These are phyloP conservation scores for Zosterops borbonicus DNA, from an alignment of 2,113 vertebrate species.

Conservation along the genomic window DNA sequence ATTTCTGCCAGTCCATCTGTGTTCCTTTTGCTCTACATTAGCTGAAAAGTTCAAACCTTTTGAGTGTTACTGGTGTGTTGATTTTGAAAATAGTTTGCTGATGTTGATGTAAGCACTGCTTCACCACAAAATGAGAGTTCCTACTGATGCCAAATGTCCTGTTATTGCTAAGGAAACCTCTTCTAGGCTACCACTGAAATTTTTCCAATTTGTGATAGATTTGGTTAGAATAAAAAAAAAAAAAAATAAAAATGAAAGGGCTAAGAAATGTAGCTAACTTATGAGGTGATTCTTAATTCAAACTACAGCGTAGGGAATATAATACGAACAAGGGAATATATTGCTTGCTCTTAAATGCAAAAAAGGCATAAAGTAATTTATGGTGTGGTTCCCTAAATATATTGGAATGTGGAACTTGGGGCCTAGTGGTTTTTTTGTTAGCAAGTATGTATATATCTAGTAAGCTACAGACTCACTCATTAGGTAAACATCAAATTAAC, in stretches of 20 bases:
- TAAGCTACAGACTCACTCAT: neutral
- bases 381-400: neutral
- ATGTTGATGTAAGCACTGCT: neutral
- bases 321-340: neutral
- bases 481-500: neutral
- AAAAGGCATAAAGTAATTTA: neutral
- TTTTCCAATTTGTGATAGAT: neutral
- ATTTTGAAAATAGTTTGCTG: neutral
- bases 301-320: neutral
- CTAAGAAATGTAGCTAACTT: neutral
- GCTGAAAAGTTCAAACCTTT: neutral
- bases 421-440: neutral
- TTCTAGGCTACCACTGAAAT: neutral
- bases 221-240: neutral
- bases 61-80: neutral
- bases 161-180: neutral
- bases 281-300: neutral
- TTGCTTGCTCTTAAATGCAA: neutral
- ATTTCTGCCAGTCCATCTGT: neutral
- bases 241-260: neutral
- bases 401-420: neutral
- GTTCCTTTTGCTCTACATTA: neutral
- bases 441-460: neutral
- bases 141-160: neutral
- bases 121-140: neutral